These are phyloP conservation scores for Eurois occulta DNA, from an alignment of 2,888 invertebrate species.

Conservation along the genomic window DNA sequence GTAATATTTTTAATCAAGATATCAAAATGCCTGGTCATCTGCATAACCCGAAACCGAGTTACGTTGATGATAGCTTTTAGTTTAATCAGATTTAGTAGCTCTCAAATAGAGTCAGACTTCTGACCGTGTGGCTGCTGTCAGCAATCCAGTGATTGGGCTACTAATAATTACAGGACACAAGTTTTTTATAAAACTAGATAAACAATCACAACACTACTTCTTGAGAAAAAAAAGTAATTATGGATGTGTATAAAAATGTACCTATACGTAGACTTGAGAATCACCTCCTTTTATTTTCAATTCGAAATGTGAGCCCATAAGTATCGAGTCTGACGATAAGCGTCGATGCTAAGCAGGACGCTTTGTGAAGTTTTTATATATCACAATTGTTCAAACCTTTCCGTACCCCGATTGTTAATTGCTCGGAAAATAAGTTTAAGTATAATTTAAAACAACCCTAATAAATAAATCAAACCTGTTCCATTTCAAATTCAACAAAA, in stretches of 20 bases:
- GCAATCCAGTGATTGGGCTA: too few species aligned
- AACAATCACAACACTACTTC: neutral
- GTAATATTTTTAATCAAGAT: neutral
- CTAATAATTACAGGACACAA: too few species aligned
- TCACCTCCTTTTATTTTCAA: neutral
- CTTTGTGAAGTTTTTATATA: neutral
- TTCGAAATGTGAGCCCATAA: neutral
- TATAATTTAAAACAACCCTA: conserved; percentile 10
- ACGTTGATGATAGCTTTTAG: neutral
- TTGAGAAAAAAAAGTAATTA: neutral
- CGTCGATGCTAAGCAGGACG: too few species aligned
- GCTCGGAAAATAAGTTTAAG: conserved; percentile 11
- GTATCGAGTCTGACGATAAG: neutral
- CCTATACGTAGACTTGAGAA: neutral
- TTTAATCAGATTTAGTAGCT: neutral
- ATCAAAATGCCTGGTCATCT: neutral
- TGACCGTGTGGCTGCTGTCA: neutral
- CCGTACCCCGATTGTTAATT: conserved; percentile 10
- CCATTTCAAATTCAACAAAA: conserved; percentile 12
- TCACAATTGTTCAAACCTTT: conserved; percentile 1
- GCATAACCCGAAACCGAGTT: neutral
- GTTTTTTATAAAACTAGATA: too few species aligned
- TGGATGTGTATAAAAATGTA: neutral
- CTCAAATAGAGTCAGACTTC: neutral
- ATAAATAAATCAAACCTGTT: conserved; percentile 31